Evolutionary conservation across 2,888 invertebrate species (phyloP).

Genomic region (Hypomecis atomaria): DNA sequence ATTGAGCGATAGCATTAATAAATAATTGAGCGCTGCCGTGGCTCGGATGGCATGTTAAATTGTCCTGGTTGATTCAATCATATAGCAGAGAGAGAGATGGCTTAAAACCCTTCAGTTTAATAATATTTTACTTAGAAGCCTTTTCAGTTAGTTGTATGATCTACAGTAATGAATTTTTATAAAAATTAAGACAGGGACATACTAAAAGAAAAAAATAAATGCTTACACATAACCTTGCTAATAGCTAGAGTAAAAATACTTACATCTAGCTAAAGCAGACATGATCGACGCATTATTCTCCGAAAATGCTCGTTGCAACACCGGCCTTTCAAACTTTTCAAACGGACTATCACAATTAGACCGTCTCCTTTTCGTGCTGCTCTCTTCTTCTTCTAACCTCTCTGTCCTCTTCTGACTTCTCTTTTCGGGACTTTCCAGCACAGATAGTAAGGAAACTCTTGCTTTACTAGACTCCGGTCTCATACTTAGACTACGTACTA

Average conservation of each 20-base stretch:
- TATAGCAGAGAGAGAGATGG: too few species aligned
- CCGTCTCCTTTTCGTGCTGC: conserved; percentile 68
- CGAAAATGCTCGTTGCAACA: conserved; percentile 87
- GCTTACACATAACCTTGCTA: conserved; percentile 7
- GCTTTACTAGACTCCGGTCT: conserved; percentile 63
- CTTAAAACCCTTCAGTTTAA: too few species aligned
- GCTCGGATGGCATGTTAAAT: too few species aligned
- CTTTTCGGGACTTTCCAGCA: conserved; percentile 64
- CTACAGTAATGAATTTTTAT: too few species aligned
- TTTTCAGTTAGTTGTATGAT: too few species aligned
- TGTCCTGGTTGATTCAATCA: too few species aligned
- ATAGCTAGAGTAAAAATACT: conserved; percentile 53
- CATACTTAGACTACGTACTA: conserved; percentile 68
- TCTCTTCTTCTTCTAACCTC: conserved; percentile 67
- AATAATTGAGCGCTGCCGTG: too few species aligned
- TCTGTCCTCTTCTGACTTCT: conserved; percentile 86
- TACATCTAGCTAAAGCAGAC: conserved; percentile 88
- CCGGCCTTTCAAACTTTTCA: conserved; percentile 58
- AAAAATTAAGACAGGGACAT: not conserved
- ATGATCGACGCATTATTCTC: conserved; percentile 92
- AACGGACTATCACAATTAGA: conserved; percentile 47
- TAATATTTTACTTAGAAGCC: too few species aligned
- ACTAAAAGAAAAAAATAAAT: conserved; percentile 10
- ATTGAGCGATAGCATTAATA: too few species aligned
- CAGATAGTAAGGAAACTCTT: conserved; percentile 60